These are phyloP conservation scores for Chloromyia formosa DNA, from an alignment of 2,888 invertebrate genomes.

Conservation along the genomic window DNA sequence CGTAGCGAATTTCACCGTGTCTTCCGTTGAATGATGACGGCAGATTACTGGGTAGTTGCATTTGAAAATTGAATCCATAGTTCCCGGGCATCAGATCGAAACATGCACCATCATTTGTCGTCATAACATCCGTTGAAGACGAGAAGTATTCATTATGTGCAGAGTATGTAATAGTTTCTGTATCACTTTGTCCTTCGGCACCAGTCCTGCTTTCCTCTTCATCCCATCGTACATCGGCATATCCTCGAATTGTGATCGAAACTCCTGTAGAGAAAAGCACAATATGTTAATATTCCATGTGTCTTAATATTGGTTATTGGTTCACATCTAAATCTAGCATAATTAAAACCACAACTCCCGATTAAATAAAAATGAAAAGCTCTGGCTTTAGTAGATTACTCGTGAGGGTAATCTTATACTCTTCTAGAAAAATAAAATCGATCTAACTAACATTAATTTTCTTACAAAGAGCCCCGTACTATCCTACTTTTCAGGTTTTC, in stretches of 20 bases:
- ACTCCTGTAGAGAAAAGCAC: conserved; percentile 60
- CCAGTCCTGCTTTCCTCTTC: conserved; percentile 51
- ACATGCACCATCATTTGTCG: conserved; percentile 67
- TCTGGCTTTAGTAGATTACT: too few species aligned
- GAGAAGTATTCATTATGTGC: conserved; percentile 58
- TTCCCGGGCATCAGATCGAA: conserved; percentile 75
- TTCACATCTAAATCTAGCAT: too few species aligned
- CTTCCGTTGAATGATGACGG: conserved; percentile 83
- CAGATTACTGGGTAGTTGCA: conserved; percentile 67
- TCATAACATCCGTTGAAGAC: conserved; percentile 59
- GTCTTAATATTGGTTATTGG: too few species aligned
- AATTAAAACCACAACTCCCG: too few species aligned
- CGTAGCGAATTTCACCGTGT: conserved; percentile 79
- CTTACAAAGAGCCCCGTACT: too few species aligned
- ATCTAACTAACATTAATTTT: too few species aligned
- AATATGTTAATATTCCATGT: conserved; percentile 34
- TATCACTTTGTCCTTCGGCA: conserved; percentile 58
- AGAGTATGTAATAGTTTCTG: conserved; percentile 57
- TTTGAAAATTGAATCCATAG: conserved; percentile 79
- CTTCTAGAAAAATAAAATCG: too few species aligned
- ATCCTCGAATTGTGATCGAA: conserved; percentile 59
- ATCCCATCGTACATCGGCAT: conserved; percentile 61
- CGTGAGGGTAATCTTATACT: too few species aligned
- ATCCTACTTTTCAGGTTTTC: too few species aligned
- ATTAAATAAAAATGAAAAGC: too few species aligned